Base-by-base conservation (phyloP, 2,797 vertebrate species). In the Neostethus bicornis region DNA sequence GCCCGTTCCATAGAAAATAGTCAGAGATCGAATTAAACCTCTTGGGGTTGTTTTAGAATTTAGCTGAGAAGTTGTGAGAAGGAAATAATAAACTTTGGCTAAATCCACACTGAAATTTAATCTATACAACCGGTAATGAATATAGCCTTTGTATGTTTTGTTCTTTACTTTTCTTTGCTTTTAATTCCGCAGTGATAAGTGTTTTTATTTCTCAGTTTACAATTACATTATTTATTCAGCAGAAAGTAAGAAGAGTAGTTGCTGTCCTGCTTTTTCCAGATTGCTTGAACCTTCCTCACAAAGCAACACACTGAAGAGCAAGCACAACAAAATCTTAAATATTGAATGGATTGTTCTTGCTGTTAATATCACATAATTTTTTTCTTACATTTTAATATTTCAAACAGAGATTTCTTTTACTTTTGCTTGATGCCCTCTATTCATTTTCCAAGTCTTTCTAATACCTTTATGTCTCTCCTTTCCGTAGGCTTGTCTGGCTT, bases 1-100 rank as follows among this genome's bases (percentile, higher is more conserved):
- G 43, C 60, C 37, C 64, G 9, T 52, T 45, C 31, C 66, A 63
- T 61, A 79, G 45, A 75, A 67, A 70, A 46, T 49, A 37, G 43
- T 32, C 52, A 49, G 26, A 67, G 73, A 78, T 80, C 66, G 59
- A 21, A 64, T 77, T 51, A 63, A 64, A 79, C 43, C 70, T 66
- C 28, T 35, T 4, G 28, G 34, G 21, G 37, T 60, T 34, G 21
- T 60, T 25, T 49, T 51, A 52, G 53, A 64, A 70, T 68, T 71
- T 50, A 14, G 28, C 47, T 55, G 38, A 39, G 39, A n/a, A 51
- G 45, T 42, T 68, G 63, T 52, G 23, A 62, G 52, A 37, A 82
- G 56, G 51, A 71, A 78, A 68, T 61, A 43, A 73, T 39, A 66
- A 42, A 73, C 51, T 24, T 13, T 31, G 28, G 59, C 7, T 48